These are phyloP conservation scores for Cotesia typhae DNA, from an alignment of 1,140 invertebrate genomes.

Conservation along the genomic window DNA sequence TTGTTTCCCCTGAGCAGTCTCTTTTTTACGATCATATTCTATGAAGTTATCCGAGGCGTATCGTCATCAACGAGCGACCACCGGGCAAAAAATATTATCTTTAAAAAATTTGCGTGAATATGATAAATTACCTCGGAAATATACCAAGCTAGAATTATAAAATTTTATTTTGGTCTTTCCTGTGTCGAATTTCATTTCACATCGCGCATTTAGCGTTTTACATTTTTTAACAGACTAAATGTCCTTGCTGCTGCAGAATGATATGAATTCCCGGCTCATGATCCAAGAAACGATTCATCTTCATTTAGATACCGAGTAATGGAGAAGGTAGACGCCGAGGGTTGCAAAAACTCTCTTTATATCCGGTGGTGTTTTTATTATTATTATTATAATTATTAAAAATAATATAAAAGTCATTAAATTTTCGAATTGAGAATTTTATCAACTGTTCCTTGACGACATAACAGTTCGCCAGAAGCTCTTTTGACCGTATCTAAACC, in stretches of 20 bases:
- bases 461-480: too few relatives aligned
- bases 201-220: background rate
- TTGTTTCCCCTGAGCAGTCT: conserved; percentile 21
- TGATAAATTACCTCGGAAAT: conserved; percentile 32
- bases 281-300: conserved; percentile 27
- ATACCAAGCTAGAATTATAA: background rate
- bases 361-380: too few relatives aligned
- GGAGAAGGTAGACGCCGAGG: background rate
- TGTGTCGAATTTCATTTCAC: conserved; percentile 29
- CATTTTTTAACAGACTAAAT: conserved; percentile 2
- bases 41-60: conserved; percentile 36
- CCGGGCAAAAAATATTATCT: background rate
- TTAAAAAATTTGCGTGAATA: conserved; percentile 32
- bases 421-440: conserved; percentile 17
- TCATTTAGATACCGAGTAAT: background rate
- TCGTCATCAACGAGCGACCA: conserved; percentile 28
- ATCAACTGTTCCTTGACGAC: too few relatives aligned
- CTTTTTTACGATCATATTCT: conserved; percentile 32
- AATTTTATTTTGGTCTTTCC: conserved; percentile 19
- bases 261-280: conserved; percentile 13
- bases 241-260: conserved; percentile 1
- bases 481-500: too few relatives aligned
- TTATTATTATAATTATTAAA: too few relatives aligned
- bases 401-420: conserved; percentile 5
- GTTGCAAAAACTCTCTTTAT: conserved; percentile 32